Conservation (phyloP, 2,797 vertebrate genomes). For the Tarsius wallacei region DNA sequence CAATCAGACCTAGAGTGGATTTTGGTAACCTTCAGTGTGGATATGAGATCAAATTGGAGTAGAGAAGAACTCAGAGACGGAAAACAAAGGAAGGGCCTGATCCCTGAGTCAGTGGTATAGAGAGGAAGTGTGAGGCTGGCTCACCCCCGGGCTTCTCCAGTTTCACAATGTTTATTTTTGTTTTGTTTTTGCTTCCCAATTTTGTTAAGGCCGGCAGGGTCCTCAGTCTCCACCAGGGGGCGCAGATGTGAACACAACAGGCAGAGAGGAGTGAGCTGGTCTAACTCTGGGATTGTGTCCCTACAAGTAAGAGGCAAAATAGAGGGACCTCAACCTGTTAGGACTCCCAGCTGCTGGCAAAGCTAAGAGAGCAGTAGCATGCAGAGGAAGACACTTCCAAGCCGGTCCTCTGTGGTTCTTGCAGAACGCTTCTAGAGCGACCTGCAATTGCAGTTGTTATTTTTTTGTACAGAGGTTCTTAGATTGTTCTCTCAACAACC, state of each 20-base stretch:
- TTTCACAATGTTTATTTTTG: no score
- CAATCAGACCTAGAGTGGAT: neutral
- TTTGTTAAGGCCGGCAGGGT: neutral
- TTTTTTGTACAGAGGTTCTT: neutral
- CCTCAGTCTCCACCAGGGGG: neutral
- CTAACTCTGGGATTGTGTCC: fast-evolving
- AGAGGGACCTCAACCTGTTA: neutral
- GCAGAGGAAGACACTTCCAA: neutral
- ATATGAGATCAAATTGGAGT: neutral
- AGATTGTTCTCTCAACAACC: neutral
- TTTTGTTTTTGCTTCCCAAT: neutral
- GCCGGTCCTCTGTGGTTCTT: fast-evolving
- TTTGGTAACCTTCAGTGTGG: neutral
- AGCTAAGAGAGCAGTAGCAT: neutral
- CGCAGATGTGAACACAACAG: fast-evolving
- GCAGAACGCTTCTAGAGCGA: neutral
- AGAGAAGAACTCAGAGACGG: neutral
- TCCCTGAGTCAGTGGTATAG: fast-evolving
- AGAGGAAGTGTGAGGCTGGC: neutral
- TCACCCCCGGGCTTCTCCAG: fast-evolving
- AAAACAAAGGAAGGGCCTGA: neutral
- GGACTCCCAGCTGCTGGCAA: fast-evolving
- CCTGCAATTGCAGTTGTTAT: neutral
- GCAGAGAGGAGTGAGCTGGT: fast-evolving
- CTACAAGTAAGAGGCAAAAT: fast-evolving